Evolutionary conservation across 1,140 invertebrate genomes (phyloP), one percentile per base, ranked within the genome.

Genomic region (Bombus impatiens): DNA sequence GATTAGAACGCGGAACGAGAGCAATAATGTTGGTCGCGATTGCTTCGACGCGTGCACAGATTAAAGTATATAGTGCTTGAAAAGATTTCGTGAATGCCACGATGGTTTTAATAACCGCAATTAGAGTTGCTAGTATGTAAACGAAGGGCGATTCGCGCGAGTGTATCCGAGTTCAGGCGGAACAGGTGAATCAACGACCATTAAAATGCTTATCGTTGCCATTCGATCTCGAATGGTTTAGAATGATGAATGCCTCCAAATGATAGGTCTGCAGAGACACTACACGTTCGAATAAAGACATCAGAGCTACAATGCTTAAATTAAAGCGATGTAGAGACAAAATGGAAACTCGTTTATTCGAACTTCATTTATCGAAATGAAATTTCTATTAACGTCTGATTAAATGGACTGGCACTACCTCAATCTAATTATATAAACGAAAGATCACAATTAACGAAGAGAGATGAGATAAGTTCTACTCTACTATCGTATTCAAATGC

Each of bases 151-250:
- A 37, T 22, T 79, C 62, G 62, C 68, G 47, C n/a, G 44, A 53
- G 32, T 25, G 32, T 79, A 25, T 8, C 22, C 25, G 25, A 25
- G 40, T 35, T 28, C n/a, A 13, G 40, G 10, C 13, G 40, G 15
- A 67, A 65, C 22, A 32, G 18, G 42, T 10, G 62, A 67, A 67
- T 22, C 40, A 47, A 37, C 42, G 32, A 37, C 25, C 44, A 22
- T 79, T 79, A 79, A 79, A 53, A 53, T 18, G 22, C 62, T 79
- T 79, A 79, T 79, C 62, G 78, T 53, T 68, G 13, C 65, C 65
- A 18, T 47, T 68, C 65, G 28, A 79, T 79, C 44, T 28, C 2
- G 22, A 25, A 42, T 25, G 25, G 3, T 79, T 53, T n/a, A 13
- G 32, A 68, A 37, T 10, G 25, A 68, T 37, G 62, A 37, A 53